Conservation (phyloP, 1,140 invertebrate species). For the Doryteuthis pealeii region DNA sequence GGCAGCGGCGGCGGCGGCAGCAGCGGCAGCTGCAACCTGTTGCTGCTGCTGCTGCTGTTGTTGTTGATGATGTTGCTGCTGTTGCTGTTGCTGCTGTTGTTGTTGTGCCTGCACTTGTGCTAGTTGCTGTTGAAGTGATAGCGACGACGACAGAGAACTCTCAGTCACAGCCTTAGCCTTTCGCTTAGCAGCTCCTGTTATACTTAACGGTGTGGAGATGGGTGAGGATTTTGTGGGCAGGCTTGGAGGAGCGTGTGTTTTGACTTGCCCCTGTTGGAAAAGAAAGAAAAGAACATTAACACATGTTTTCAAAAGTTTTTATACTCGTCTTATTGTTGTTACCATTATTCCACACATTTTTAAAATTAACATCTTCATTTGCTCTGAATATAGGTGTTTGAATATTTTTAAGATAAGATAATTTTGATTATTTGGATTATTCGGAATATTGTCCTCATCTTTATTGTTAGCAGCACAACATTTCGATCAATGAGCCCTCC, state of each 20-base stretch:
- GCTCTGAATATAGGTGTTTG: background rate
- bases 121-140: slow-evolving; percentile 11
- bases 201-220: too few species aligned
- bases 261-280: background rate
- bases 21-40: slow-evolving; percentile 59
- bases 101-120: slow-evolving; percentile 22
- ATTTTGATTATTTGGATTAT: too few species aligned
- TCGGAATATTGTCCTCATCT: too few species aligned
- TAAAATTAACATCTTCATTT: background rate
- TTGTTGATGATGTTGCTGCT: slow-evolving; percentile 50
- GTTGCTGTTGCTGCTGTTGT: slow-evolving; percentile 45
- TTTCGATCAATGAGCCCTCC: too few species aligned
- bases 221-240: slow-evolving; percentile 14
- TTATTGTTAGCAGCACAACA: too few species aligned
- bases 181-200: slow-evolving; percentile 38
- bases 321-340: background rate
- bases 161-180: slow-evolving; percentile 32
- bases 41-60: slow-evolving; percentile 50
- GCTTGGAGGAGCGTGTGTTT: background rate
- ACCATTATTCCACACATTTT: background rate
- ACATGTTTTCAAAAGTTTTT: background rate
- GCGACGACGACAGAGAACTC: slow-evolving; percentile 22
- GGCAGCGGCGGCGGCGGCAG: slow-evolving; percentile 74
- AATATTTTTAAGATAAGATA: background rate
- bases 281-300: background rate